phyloP scores from a whole-genome alignment of 2,888 invertebrate genomes.

The Hemaris fuciformis region DNA sequence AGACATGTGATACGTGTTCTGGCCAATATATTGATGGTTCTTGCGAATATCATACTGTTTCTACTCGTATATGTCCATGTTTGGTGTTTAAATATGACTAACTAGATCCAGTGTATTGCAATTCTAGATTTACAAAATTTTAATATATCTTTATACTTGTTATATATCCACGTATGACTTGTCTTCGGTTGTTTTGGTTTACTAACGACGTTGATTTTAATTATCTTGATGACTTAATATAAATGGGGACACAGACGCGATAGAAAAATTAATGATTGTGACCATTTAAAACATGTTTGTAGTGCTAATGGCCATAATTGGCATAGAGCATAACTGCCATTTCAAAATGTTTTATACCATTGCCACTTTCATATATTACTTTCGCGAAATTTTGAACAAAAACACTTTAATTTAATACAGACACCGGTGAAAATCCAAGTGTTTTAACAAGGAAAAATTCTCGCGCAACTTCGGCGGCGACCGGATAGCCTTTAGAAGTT shows the following conservation, averaged over 20 bases:
- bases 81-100: neutral
- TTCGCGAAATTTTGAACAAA: neutral
- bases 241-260: neutral
- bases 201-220: neutral
- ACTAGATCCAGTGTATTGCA: neutral
- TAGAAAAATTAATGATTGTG: neutral
- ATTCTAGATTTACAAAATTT: neutral
- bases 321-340: neutral
- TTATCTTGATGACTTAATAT: neutral
- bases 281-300: neutral
- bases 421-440: constrained; percentile 14
- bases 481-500: constrained; percentile 63
- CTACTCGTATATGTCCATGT: neutral
- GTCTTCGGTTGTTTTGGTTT: too few relatives aligned
- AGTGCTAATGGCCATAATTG: neutral
- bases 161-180: neutral
- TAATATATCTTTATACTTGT: neutral
- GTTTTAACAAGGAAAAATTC: constrained; percentile 32
- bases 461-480: constrained; percentile 31
- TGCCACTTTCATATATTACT: neutral
- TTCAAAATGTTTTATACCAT: neutral
- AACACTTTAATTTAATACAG: neutral
- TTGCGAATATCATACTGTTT: neutral
- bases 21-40: neutral
- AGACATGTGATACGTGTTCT: neutral